Evolutionary conservation across 2,888 invertebrate genomes (phyloP).

Genomic region (Dugesia japonica): DNA sequence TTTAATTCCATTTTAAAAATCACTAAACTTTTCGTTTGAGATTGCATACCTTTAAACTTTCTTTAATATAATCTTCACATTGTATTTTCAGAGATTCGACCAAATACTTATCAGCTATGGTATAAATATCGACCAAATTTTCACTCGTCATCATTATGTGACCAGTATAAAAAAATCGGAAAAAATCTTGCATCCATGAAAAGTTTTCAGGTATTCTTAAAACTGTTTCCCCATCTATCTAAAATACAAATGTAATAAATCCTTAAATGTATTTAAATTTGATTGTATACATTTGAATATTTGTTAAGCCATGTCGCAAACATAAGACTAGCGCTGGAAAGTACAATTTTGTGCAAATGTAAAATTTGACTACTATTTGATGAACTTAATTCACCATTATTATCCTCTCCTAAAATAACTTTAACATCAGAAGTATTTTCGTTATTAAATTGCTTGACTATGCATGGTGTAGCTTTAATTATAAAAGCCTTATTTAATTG

Average conservation of each 20-base stretch:
- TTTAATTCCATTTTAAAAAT: too few relatives aligned
- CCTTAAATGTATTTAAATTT: not conserved
- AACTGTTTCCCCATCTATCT: not conserved
- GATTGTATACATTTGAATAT: not conserved
- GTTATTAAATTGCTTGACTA: slow-evolving; percentile 28
- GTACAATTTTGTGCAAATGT: slow-evolving; percentile 24
- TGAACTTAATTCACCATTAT: not conserved
- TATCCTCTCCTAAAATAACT: not conserved
- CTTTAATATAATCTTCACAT: not conserved
- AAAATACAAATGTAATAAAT: not conserved
- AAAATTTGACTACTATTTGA: not conserved
- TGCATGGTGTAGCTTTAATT: not conserved
- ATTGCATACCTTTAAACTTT: not conserved
- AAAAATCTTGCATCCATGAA: slow-evolving; percentile 5
- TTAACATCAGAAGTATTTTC: slow-evolving; percentile 11
- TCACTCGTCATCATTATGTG: slow-evolving; percentile 21
- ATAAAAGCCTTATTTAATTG: slow-evolving; percentile 3
- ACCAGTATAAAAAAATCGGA: slow-evolving; percentile 25
- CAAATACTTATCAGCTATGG: slow-evolving; percentile 24
- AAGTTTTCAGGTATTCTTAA: not conserved
- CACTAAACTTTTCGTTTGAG: too few relatives aligned
- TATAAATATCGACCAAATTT: slow-evolving; percentile 22
- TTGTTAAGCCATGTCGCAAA: slow-evolving; percentile 16
- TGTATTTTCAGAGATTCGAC: slow-evolving; percentile 16
- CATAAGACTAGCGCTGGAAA: slow-evolving; percentile 26